Evolutionary conservation across 53 echinoderm and acorn worm genomes (phyloP).

Genomic region (Echinarachnius parma): DNA sequence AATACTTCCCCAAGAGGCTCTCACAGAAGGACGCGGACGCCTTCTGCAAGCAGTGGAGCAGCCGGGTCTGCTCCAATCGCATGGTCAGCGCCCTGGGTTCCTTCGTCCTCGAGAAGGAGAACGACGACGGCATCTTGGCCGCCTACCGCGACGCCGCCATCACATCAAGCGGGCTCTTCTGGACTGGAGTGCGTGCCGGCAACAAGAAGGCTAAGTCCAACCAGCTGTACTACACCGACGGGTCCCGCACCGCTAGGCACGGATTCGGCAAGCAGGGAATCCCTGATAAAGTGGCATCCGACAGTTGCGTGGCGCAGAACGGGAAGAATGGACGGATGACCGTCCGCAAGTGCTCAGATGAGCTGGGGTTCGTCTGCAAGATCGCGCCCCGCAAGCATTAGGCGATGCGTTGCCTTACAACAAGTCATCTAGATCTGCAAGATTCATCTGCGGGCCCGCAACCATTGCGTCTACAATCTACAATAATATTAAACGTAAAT

Average conservation of each 20-base stretch:
- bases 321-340: background rate
- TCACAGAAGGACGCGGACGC: background rate
- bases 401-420: too few relatives aligned
- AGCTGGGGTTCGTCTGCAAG: background rate
- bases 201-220: background rate
- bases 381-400: too few relatives aligned
- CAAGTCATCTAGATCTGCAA: too few relatives aligned
- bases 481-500: too few relatives aligned
- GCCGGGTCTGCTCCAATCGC: background rate
- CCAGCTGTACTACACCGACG: background rate
- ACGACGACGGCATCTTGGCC: background rate
- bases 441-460: too few relatives aligned
- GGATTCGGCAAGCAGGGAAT: background rate
- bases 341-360: background rate
- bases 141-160: background rate
- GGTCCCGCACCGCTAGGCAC: background rate
- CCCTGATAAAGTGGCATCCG: too few relatives aligned
- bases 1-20: background rate
- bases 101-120: background rate
- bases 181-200: slow-evolving; percentile 3
- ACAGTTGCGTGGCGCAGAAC: background rate
- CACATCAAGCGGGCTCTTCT: background rate
- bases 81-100: background rate
- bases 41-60: background rate
- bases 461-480: too few relatives aligned